Evolutionary conservation across 1,140 invertebrate species (phyloP), one percentile per base, ranked within the genome.

Genomic region (Arion vulgaris): DNA sequence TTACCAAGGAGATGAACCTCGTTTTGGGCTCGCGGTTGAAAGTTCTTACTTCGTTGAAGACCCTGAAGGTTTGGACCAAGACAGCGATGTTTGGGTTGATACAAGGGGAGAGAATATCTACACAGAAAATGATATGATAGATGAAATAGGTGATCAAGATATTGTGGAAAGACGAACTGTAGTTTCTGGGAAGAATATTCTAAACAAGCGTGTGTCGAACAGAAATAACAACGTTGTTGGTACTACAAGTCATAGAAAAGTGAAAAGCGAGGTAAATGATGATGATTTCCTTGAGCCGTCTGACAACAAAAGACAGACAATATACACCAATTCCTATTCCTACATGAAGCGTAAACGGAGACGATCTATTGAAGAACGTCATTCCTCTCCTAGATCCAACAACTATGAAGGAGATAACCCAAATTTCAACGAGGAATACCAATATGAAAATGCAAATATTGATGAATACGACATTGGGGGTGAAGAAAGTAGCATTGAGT

Each of bases 291-390:
- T 39, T 32, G 41, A 74, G n/a, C 41, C 45, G 34, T 49, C 72
- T 82, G 62, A 66, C 1, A 34, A 32, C 62, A 34, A 28, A 17
- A 66, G 28, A 34, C 28, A 66, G 9, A 66, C 62, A 34, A 32
- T 34, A 28, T 66, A 9, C n/a, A 7, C 62, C 4, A 28, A 66
- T 66, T 32, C 62, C 5, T 53, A 78, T 69, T 66, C 79, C 38
- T 83, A 84, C 34, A 85, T 82, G 72, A 85, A 72, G 36, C 83
- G 82, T 45, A 83, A 83, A 66, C 71, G 85, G 17, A 81, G 83
- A 38, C 75, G 77, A 72, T 66, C 80, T 49, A 23, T 62, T 32
- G 51, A 36, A 15, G 76, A 84, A 19, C 2, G 49, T 11, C 66
- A 85, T 15, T 38, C 53, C 1, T 26, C 69, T 39, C 19, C 41